Conservation (phyloP, 2,888 invertebrate species). For the Hylaea fasciaria region DNA sequence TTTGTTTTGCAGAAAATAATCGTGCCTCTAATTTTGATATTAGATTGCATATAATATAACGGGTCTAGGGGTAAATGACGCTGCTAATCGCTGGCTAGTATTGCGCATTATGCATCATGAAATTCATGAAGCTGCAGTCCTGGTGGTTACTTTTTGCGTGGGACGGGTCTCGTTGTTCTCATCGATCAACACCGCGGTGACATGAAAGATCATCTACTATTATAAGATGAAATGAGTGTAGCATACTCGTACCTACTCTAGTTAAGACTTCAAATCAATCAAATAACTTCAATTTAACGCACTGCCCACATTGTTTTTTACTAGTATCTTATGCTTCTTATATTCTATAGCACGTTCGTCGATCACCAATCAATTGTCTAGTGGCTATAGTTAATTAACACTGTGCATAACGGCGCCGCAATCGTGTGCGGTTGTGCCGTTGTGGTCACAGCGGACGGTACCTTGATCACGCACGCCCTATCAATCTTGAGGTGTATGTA, state of each 20-base stretch:
- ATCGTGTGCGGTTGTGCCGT: background rate
- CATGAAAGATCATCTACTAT: background rate
- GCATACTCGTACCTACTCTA: too few relatives aligned
- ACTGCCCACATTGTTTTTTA: too few relatives aligned
- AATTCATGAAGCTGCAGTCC: slow-evolving; percentile 2
- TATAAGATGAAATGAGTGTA: background rate
- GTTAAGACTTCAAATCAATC: too few relatives aligned
- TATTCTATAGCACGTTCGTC: too few relatives aligned
- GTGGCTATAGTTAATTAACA: background rate
- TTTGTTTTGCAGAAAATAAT: too few relatives aligned
- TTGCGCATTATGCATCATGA: background rate
- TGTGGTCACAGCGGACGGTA: background rate
- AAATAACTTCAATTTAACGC: too few relatives aligned
- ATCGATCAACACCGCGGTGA: background rate
- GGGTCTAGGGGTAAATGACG: slow-evolving; percentile 42
- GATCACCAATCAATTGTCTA: background rate
- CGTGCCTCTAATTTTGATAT: too few relatives aligned
- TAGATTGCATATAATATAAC: too few relatives aligned
- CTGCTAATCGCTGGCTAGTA: slow-evolving; percentile 59
- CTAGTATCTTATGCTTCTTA: too few relatives aligned
- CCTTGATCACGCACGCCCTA: background rate
- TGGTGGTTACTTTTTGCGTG: slow-evolving; percentile 33
- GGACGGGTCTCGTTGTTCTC: background rate
- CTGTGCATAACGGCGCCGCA: background rate
- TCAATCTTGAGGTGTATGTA: background rate